These are phyloP conservation scores for Battus philenor DNA, from an alignment of 1,140 invertebrate species.

Conservation along the genomic window DNA sequence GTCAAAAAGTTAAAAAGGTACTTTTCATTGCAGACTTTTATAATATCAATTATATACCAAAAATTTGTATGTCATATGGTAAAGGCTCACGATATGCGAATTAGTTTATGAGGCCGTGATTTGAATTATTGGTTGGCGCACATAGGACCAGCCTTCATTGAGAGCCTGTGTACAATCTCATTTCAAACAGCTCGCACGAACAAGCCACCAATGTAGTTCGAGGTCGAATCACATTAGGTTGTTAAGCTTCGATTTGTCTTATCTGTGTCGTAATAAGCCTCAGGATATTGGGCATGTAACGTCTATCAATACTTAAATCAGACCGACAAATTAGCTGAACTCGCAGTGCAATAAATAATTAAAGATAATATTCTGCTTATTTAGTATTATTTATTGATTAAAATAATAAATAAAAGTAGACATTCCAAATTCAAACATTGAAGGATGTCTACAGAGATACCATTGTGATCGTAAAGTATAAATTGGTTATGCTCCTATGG, in stretches of 20 bases:
- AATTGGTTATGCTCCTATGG: too few species aligned
- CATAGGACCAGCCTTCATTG: conserved; percentile 27
- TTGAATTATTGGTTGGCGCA: conserved; percentile 15
- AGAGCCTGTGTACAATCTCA: conserved; percentile 22
- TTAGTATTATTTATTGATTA: too few species aligned
- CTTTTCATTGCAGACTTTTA: too few species aligned
- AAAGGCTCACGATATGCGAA: conserved; percentile 6
- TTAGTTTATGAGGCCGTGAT: conserved; percentile 15
- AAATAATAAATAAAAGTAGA: too few species aligned
- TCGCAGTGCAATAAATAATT: too few species aligned
- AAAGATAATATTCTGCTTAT: too few species aligned
- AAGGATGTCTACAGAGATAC: too few species aligned
- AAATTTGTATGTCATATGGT: too few species aligned
- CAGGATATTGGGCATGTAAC: conserved; percentile 15
- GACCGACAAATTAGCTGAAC: conserved; percentile 10
- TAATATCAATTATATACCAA: too few species aligned
- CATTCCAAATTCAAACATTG: too few species aligned
- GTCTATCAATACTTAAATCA: conserved; percentile 22
- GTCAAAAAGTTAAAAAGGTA: too few species aligned
- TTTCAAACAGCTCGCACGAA: conserved; percentile 45
- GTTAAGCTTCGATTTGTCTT: conserved; percentile 42
- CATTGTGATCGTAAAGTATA: too few species aligned
- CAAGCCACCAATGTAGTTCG: conserved; percentile 37
- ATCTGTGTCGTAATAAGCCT: conserved; percentile 27
- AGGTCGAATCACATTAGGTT: conserved; percentile 42